A percentile compares a stretch with the other conserved stretches of the same genome.
Conservation (phyloP, 2,888 invertebrate species). For the Mechanitis messenoides region DNA sequence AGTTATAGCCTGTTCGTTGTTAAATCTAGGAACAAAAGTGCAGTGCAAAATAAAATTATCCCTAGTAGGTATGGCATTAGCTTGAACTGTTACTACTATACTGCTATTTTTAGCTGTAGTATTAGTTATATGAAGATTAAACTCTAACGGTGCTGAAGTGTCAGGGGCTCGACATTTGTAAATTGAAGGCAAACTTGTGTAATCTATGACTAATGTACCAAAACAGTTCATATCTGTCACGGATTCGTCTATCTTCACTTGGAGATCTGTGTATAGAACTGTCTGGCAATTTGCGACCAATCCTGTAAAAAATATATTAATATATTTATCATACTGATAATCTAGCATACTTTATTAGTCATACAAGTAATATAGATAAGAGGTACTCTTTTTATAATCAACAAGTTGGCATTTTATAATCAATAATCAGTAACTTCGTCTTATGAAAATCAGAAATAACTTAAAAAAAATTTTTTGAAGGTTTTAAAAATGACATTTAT, state of each 20-base stretch:
- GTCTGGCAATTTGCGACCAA: constrained; percentile 81
- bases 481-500: too few relatives aligned
- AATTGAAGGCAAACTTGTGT: constrained; percentile 43
- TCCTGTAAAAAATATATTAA: constrained; percentile 71
- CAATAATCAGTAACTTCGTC: too few relatives aligned
- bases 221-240: constrained; percentile 57
- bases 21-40: constrained; percentile 63
- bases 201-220: constrained; percentile 43
- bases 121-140: constrained; percentile 61
- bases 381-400: too few relatives aligned
- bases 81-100: constrained; percentile 66
- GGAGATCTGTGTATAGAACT: constrained; percentile 79
- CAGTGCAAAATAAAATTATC: constrained; percentile 67
- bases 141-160: constrained; percentile 46
- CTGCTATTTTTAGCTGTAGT: constrained; percentile 41
- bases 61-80: constrained; percentile 72
- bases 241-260: constrained; percentile 68
- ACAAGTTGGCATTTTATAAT: too few relatives aligned
- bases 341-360: too few relatives aligned
- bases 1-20: constrained; percentile 51
- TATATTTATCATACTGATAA: not conserved
- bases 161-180: constrained; percentile 74
- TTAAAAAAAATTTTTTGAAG: too few relatives aligned
- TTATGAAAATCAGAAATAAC: too few relatives aligned
- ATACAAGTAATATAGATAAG: too few relatives aligned